Conservation (phyloP, 2,888 invertebrate genomes). For the Melieria crassipennis region DNA sequence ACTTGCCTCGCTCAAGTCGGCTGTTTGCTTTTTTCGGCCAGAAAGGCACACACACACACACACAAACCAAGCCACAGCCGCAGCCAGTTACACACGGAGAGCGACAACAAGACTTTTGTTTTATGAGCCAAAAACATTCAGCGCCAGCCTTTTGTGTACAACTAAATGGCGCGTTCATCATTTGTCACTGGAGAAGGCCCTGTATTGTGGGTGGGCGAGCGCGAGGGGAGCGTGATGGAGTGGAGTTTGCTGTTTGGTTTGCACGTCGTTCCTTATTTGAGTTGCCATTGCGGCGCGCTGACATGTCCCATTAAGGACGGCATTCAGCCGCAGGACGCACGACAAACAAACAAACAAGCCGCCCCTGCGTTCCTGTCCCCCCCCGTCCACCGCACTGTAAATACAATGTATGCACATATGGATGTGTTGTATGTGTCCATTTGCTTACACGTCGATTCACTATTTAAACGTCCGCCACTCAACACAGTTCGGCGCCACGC, state of each 20-base stretch:
- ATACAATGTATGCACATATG: background rate
- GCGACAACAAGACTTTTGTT: conserved; percentile 6
- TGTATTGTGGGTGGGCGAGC: too few species aligned
- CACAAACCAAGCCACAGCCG: too few species aligned
- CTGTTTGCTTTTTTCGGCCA: background rate
- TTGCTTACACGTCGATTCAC: background rate
- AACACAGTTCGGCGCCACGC: background rate
- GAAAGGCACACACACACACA: background rate
- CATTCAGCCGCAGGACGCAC: background rate
- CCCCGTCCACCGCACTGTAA: background rate
- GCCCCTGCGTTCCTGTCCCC: background rate
- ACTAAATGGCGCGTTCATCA: conserved; percentile 10
- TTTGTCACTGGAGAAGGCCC: background rate
- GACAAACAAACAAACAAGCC: background rate
- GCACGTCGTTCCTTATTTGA: background rate
- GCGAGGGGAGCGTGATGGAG: too few species aligned
- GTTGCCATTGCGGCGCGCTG: background rate
- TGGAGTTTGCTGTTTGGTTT: too few species aligned
- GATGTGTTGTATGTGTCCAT: background rate
- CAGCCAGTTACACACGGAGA: background rate
- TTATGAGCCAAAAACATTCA: conserved; percentile 1
- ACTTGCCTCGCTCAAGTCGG: too few species aligned
- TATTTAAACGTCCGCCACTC: background rate
- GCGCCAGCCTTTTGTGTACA: conserved; percentile 5
- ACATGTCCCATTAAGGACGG: background rate